Evolutionary conservation across 2,888 invertebrate species (phyloP).

Genomic region (Spialia ferax): DNA sequence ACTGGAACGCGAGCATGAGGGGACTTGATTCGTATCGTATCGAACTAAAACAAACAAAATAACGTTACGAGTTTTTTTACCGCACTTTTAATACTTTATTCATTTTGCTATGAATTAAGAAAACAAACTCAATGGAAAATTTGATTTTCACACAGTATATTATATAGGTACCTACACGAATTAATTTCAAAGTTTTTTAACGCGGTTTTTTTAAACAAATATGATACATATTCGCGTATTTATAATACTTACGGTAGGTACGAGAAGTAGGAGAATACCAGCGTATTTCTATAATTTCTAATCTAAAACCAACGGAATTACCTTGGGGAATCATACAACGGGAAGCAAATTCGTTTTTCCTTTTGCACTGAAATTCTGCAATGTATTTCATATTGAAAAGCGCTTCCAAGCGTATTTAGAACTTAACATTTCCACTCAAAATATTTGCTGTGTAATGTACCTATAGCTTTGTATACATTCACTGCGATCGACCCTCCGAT

Average conservation of each 20-base stretch:
- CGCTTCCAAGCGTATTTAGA: slow-evolving; percentile 3
- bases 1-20: slow-evolving; percentile 11
- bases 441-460: slow-evolving; percentile 5
- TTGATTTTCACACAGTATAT: too few relatives aligned
- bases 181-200: too few relatives aligned
- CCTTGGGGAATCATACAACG: slow-evolving; percentile 15
- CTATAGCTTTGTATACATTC: background rate
- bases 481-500: too few relatives aligned
- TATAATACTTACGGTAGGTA: too few relatives aligned
- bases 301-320: slow-evolving; percentile 15
- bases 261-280: background rate
- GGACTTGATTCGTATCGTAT: slow-evolving; percentile 5
- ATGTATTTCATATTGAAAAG: slow-evolving; percentile 9
- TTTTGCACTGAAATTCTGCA: slow-evolving; percentile 11
- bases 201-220: too few relatives aligned
- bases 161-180: too few relatives aligned
- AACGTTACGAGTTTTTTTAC: background rate
- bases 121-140: too few relatives aligned
- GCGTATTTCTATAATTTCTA: slow-evolving; percentile 2
- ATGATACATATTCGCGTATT: background rate
- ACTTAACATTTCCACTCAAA: background rate
- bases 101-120: background rate
- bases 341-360: slow-evolving; percentile 9
- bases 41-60: slow-evolving; percentile 2
- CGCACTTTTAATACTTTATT: background rate